Evolutionary conservation across 2,888 invertebrate species (phyloP), one percentile per base, ranked within the genome.

Genomic region (Barypeithes pellucidus): DNA sequence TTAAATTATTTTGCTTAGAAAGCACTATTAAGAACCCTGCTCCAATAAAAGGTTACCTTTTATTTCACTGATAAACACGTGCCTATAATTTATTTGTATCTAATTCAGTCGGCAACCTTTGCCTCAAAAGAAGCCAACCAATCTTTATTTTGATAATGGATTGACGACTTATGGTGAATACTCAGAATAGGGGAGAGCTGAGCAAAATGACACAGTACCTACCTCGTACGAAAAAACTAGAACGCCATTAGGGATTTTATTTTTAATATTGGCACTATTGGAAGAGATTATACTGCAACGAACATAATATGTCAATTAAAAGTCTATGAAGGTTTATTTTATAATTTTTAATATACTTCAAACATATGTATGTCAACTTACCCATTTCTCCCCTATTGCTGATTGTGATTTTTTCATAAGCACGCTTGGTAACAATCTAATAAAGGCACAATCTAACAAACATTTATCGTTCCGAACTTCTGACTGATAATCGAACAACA

Each of bases 401-500:
- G 43, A 45, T 45, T 45, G 16, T 45, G 14, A 16, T 29, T 29
- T 29, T 16, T 45, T 45, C 5, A 45, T 20, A 47, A 47, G 20
- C 47, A 20, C 20, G 11, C 8, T 47, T 47, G 18, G 29, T 9
- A 29, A 24, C 29, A 29, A 29, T 29, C 20, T 20, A 2, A 45
- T 45, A 18, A 1, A 12, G 39, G 12, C 2, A 5, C 39, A 39
- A 39, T n/a, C n/a, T n/a, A n/a, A n/a, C 8, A 5, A 16, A 45
- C 1, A 16, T 45, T 45, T n/a, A 14, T 45, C 3, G 14, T 50
- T 50, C 50, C 50, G 50, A n/a, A 24, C 50, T 50, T 50, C n/a
- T n/a, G n/a, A n/a, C n/a, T 50, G 50, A 50, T 50, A 20, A 47
- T 47, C 8, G 9, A 47, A 47, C n/a, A n/a, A n/a, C n/a, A n/a